Conservation (phyloP, 2,888 invertebrate species). For the Meganola albula region DNA sequence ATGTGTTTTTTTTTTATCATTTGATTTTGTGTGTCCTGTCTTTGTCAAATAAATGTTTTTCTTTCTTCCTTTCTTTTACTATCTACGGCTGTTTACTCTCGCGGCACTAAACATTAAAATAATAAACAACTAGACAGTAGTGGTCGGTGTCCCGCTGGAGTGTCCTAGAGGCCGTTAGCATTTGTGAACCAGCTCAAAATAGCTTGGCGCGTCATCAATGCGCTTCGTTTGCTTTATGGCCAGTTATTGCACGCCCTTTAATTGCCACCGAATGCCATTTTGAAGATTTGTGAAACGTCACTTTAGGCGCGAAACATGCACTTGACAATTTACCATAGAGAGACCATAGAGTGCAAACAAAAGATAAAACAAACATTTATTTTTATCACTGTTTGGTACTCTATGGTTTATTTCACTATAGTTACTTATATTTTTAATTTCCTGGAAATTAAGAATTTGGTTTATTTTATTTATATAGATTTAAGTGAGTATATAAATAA, state of each 20-base stretch:
- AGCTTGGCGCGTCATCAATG: conserved; percentile 67
- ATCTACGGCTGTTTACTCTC: conserved; percentile 16
- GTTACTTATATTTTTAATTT: too few relatives aligned
- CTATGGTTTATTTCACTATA: too few relatives aligned
- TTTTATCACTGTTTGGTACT: too few relatives aligned
- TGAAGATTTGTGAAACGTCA: conserved; percentile 67
- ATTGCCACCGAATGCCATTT: conserved; percentile 62
- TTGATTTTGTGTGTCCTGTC: too few relatives aligned
- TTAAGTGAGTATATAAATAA: too few relatives aligned
- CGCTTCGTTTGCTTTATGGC: conserved; percentile 66
- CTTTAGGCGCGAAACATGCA: conserved; percentile 59
- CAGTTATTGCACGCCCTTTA: conserved; percentile 69
- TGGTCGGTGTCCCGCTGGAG: conserved; percentile 44
- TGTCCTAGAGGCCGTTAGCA: conserved; percentile 75
- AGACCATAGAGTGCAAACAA: too few relatives aligned
- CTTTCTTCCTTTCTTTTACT: too few relatives aligned
- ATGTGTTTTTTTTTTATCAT: too few relatives aligned
- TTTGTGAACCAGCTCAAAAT: conserved; percentile 73
- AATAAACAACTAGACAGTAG: conserved; percentile 26
- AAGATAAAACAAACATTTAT: too few relatives aligned
- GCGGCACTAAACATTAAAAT: conserved; percentile 16
- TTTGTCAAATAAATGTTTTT: neutral
- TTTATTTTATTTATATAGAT: too few relatives aligned
- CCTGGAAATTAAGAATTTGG: too few relatives aligned
- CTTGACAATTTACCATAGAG: conserved; percentile 52